These are phyloP conservation scores for Lindbergichthys nudifrons DNA, from an alignment of 2,797 vertebrate species.

Conservation along the genomic window DNA sequence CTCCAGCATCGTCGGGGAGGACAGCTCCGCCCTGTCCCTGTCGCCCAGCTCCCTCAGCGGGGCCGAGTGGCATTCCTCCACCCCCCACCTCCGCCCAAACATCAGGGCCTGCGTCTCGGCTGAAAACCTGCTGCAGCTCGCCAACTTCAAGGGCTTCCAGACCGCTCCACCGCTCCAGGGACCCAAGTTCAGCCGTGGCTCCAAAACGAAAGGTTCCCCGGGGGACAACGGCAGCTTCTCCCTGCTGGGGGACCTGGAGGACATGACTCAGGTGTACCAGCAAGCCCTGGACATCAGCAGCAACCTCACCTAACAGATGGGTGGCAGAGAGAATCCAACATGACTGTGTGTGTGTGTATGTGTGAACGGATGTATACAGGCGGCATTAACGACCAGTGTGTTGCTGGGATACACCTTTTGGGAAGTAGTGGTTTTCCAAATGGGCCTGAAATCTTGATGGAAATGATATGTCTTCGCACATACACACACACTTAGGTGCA, in stretches of 20 bases:
- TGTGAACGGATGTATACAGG: conserved; percentile 56
- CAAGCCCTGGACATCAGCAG: conserved; percentile 98
- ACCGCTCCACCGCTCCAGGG: conserved; percentile 89
- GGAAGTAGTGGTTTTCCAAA: conserved; percentile 63
- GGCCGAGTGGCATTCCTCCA: conserved; percentile 91
- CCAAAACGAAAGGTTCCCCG: conserved; percentile 87
- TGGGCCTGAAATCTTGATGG: conserved; percentile 62
- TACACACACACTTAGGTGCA: conserved; percentile 51
- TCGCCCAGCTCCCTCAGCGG: conserved; percentile 90
- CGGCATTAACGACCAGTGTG: conserved; percentile 84
- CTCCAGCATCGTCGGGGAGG: conserved; percentile 94
- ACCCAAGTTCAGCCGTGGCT: conserved; percentile 89
- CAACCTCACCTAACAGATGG: conserved; percentile 90
- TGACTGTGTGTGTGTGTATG: conserved; percentile 29
- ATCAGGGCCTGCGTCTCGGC: conserved; percentile 96
- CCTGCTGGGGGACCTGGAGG: conserved; percentile 96
- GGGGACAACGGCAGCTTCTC: conserved; percentile 98
- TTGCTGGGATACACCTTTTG: conserved; percentile 83
- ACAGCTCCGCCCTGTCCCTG: conserved; percentile 87
- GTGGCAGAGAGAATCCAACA: conserved; percentile 45
- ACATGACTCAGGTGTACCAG: conserved; percentile 99
- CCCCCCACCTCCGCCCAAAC: conserved; percentile 86
- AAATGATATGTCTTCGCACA: conserved; percentile 56
- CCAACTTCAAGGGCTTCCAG: conserved; percentile 94
- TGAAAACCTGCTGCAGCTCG: conserved; percentile 95